A percentile compares a stretch with the other conserved stretches of the same genome.
phyloP scores from a whole-genome alignment of 2,888 invertebrate species.

The Napeogenes inachia region DNA sequence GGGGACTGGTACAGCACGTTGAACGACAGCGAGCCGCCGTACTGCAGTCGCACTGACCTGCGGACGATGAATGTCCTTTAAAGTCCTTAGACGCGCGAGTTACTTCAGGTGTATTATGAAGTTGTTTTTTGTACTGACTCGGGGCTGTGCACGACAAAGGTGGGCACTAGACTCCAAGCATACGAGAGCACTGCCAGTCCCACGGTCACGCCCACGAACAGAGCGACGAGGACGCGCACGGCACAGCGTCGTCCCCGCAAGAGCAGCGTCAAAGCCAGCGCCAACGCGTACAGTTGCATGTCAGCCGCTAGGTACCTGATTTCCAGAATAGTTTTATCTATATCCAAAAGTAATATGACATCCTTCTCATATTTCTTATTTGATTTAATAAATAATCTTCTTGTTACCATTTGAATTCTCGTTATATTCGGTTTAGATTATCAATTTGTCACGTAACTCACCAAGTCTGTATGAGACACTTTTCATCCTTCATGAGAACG shows the following conservation, averaged over 20 bases:
- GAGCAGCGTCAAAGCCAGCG: slow-evolving; percentile 51
- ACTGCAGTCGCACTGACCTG: slow-evolving; percentile 55
- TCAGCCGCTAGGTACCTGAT: slow-evolving; percentile 69
- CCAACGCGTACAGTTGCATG: slow-evolving; percentile 63
- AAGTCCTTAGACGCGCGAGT: no score
- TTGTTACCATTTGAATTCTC: no score
- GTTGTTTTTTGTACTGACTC: slow-evolving; percentile 47
- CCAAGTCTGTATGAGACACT: slow-evolving; percentile 71
- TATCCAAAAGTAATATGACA: neutral
- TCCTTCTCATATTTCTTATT: no score
- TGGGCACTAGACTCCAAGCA: slow-evolving; percentile 57
- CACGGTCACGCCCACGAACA: slow-evolving; percentile 42
- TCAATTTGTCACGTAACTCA: slow-evolving; percentile 34
- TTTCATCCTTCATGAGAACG: slow-evolving; percentile 54
- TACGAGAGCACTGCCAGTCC: slow-evolving; percentile 49
- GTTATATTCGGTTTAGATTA: no score
- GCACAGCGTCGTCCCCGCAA: slow-evolving; percentile 52
- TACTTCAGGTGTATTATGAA: neutral
- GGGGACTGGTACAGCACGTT: slow-evolving; percentile 70
- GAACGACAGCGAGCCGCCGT: slow-evolving; percentile 56
- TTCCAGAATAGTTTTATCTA: neutral
- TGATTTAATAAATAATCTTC: no score
- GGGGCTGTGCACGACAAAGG: slow-evolving; percentile 59
- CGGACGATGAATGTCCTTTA: no score
- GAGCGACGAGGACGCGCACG: slow-evolving; percentile 38